These are phyloP conservation scores for Huso huso DNA, from an alignment of 2,797 vertebrate species.

Conservation along the genomic window DNA sequence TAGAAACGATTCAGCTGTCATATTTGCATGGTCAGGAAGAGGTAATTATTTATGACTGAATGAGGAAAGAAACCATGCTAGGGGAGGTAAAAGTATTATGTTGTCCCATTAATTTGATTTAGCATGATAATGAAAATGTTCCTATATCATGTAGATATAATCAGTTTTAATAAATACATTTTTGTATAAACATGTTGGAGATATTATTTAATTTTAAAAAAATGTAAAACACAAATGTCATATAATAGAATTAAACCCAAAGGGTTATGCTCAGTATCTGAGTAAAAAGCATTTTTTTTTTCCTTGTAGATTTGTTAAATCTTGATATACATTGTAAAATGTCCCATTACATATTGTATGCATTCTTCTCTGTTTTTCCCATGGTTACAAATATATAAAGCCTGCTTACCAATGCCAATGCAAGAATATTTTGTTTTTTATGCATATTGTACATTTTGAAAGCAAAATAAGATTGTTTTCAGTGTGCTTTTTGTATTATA, in stretches of 20 bases:
- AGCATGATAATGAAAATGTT: conserved; percentile 10
- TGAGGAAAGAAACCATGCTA: not conserved
- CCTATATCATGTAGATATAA: conserved; percentile 39
- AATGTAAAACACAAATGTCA: conserved; percentile 39
- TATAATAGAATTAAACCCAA: conserved; percentile 43
- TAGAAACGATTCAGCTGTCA: not conserved
- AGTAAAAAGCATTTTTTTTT: conserved; percentile 58
- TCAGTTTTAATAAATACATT: conserved; percentile 48
- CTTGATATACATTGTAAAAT: conserved; percentile 49
- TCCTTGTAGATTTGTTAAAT: conserved; percentile 49
- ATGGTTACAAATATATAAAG: conserved; percentile 18
- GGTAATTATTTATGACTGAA: conserved; percentile 1
- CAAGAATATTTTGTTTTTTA: conserved; percentile 31
- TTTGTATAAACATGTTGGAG: conserved; percentile 47
- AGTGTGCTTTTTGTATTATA: conserved; percentile 27
- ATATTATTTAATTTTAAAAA: conserved; percentile 43
- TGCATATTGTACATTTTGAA: conserved; percentile 56
- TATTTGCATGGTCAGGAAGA: not conserved
- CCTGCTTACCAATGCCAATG: conserved; percentile 21
- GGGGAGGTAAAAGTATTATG: conserved; percentile 1
- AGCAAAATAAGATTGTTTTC: conserved; percentile 44
- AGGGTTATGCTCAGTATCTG: conserved; percentile 83
- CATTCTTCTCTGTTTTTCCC: conserved; percentile 9
- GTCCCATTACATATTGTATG: conserved; percentile 15
- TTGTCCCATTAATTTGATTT: conserved; percentile 5